Base-by-base conservation (phyloP, 2,113 vertebrate genomes). In the Erpornis zantholeuca region DNA sequence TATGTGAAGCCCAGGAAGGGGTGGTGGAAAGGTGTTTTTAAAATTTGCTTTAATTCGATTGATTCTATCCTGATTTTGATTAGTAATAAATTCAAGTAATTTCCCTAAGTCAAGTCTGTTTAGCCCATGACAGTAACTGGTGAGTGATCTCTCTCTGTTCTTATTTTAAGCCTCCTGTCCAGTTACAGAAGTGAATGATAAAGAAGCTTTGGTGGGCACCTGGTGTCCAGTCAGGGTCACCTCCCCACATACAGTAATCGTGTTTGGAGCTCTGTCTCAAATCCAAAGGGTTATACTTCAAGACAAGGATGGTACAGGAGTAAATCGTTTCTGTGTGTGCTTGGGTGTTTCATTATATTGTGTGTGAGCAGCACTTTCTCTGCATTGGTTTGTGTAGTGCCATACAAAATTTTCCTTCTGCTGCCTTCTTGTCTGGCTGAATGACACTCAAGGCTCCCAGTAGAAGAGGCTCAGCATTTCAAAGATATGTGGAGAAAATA, bases 81-180 rank as follows among this genome's bases (percentile, higher is more conserved):
- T 38, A 38, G 38, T 38, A 66, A 66, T 66, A 59, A 45, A 59
- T 66, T 88, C 15, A 82, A 53, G 9, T 60, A 15, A 35, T 61
- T 53, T 61, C 38, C 29, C 9, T 27, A 17, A 45, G 36, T n/a
- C 11, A 57, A n/a, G 16, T 40, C 16, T 19, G 16, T 40, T 76
- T 40, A 47, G 25, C 47, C 8, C 0, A 0, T 19, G 14, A 40
- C 42, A 29, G 45, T 40, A 60, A 75, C 20, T 53, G 16, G 11
- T 15, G 29, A 90, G 22, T 56, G 31, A 63, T 42, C 12, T 44
- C 8, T 63, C 15, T 18, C 56, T 70, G 18, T 42, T 54, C 27
- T 49, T 69, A 49, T 77, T 69, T 69, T 27, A 83, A 61, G 6
- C 24, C 40, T 60, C 22, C 22, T 54, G 17, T 61, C 35, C 47